Conservation (phyloP, 2,113 vertebrate genomes). For the Plotosus lineatus region DNA sequence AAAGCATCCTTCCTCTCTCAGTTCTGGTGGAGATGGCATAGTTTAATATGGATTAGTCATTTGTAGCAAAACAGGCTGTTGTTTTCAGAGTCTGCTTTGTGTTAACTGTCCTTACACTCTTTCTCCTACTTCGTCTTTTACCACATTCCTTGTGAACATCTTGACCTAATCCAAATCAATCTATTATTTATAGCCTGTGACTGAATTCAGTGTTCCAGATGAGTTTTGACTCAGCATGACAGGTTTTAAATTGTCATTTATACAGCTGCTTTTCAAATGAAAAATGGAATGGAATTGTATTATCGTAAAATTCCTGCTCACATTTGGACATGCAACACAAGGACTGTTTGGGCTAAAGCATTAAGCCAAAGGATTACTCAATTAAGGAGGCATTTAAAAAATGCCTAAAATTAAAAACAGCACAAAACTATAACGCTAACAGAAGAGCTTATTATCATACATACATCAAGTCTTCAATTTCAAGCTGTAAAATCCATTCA, state of each 20-base stretch:
- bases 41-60: conserved; percentile 32
- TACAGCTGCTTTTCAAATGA: conserved; percentile 42
- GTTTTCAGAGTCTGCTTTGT: conserved; percentile 53
- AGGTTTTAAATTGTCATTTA: conserved; percentile 37
- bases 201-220: conserved; percentile 52
- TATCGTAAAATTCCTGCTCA: neutral
- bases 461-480: neutral
- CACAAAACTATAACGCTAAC: neutral
- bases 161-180: conserved; percentile 60
- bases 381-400: neutral
- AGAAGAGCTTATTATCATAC: neutral
- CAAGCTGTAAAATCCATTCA: neutral
- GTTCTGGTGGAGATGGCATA: conserved; percentile 31
- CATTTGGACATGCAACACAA: neutral
- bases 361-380: neutral
- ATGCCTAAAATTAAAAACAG: neutral
- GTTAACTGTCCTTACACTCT: conserved; percentile 57
- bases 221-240: conserved; percentile 55
- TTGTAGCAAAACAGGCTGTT: conserved; percentile 39
- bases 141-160: conserved; percentile 61
- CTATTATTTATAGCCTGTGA: conserved; percentile 51
- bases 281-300: neutral
- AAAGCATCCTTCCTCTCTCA: conserved; percentile 23
- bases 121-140: conserved; percentile 59
- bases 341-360: neutral